Evolutionary conservation across 2,797 vertebrate genomes (phyloP), one percentile per base, ranked within the genome.

Genomic region (Sternarchorhynchus goeldii): DNA sequence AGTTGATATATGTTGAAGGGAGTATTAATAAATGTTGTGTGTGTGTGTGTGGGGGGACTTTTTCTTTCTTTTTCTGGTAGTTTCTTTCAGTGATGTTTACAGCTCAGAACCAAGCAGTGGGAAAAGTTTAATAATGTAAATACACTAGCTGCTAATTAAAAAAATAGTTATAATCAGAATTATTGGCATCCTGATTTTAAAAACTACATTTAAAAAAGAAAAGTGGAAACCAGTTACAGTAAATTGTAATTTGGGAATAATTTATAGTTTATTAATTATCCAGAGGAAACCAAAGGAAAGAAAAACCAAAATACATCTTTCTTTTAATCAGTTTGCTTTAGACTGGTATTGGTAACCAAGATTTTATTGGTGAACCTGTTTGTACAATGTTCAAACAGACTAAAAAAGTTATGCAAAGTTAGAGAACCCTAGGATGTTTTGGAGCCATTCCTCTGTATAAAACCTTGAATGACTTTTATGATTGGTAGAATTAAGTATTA

Each of bases 1-100:
- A 86, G 91, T 75, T 21, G 80, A 89, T 56, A 87, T 91, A 60
- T 72, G 34, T 59, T 85, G 80, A 65, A 75, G 80, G 77, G 68
- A 55, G 84, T 88, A 85, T 85, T 89, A 88, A 91, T 36, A 80
- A 82, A 41, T 20, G 20, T 72, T 72, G 62, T 62, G 75, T 62
- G 5, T 56, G 36, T 68, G 71, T 77, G 34, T 60, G 29, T 68
- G 72, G 14, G 70, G 45, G 34, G 12, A 25, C 25, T 25, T 25
- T 56, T 25, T 32, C 16, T 34, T 67, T 69, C 21, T 68, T 68
- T 6, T 78, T 45, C 8, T 41, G 18, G 12, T 60, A 32, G 29
- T 71, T 65, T 16, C 25, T 68, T 69, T 31, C 17, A 39, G 36
- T 31, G 12, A 53, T 71, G 34, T 70, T 78, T 74, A 73, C 57